These are phyloP conservation scores for Catocala fraxini DNA, from an alignment of 2,888 invertebrate genomes.

Conservation along the genomic window DNA sequence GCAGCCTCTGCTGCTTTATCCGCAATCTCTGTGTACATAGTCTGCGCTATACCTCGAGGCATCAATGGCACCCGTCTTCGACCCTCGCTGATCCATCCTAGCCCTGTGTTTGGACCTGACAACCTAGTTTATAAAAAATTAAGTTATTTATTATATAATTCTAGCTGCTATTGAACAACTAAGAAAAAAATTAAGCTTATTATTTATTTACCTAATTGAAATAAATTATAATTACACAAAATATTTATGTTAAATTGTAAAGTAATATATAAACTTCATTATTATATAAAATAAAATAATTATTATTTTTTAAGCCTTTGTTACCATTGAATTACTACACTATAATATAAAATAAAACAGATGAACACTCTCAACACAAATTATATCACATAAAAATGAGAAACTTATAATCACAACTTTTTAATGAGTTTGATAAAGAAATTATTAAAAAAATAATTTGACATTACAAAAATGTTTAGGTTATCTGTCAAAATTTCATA, in stretches of 20 bases:
- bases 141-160: no score
- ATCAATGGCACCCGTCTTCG: slow-evolving; percentile 93
- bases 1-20: slow-evolving; percentile 90
- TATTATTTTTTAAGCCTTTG: no score
- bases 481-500: slow-evolving; percentile 69
- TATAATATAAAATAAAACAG: no score
- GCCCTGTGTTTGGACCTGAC: slow-evolving; percentile 89
- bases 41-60: slow-evolving; percentile 94
- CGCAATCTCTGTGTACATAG: slow-evolving; percentile 94
- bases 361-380: not conserved
- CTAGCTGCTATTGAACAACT: no score
- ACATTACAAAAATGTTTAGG: slow-evolving; percentile 63
- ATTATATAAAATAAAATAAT: no score
- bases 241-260: no score
- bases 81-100: slow-evolving; percentile 96
- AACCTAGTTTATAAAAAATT: slow-evolving; percentile 72
- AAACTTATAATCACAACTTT: slow-evolving; percentile 15
- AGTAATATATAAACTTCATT: no score
- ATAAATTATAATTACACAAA: no score
- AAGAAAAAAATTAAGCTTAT: no score
- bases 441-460: slow-evolving; percentile 46
- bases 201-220: no score
- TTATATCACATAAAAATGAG: not conserved
- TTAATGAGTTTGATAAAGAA: slow-evolving; percentile 28
- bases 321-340: no score